These are phyloP conservation scores for Seriola dumerili DNA, from an alignment of 2,113 vertebrate species.

Conservation along the genomic window DNA sequence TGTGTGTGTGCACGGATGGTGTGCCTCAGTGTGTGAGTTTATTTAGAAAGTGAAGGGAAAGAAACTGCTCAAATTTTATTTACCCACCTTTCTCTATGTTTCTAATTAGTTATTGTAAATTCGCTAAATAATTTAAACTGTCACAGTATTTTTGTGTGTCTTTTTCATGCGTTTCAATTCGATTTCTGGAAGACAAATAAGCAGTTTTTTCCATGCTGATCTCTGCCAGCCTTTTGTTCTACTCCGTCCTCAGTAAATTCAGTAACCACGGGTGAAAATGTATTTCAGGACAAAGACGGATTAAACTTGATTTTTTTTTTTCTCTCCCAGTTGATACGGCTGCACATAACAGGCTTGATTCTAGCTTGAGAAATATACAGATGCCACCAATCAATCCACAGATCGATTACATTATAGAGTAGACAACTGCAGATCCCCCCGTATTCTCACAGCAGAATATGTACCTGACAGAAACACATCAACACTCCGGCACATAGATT, in stretches of 20 bases:
- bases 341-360: slow-evolving; percentile 24
- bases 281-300: slow-evolving; percentile 28
- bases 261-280: neutral
- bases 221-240: neutral
- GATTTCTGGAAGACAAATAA: neutral
- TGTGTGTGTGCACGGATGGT: slow-evolving; percentile 10
- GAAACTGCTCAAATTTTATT: neutral
- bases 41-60: slow-evolving; percentile 5
- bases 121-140: neutral
- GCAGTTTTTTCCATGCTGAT: slow-evolving; percentile 5
- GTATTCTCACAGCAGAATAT: slow-evolving; percentile 18
- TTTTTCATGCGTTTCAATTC: neutral
- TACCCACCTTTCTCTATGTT: neutral
- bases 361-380: neutral
- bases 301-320: slow-evolving; percentile 13
- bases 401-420: too few relatives aligned
- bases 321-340: neutral
- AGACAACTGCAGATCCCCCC: neutral
- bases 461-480: slow-evolving; percentile 17
- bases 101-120: neutral
- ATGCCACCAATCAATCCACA: too few relatives aligned
- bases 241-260: slow-evolving; percentile 14
- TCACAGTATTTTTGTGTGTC: neutral
- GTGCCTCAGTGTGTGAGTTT: slow-evolving; percentile 3
- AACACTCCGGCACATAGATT: slow-evolving; percentile 10